Base-by-base conservation (phyloP, 2,888 invertebrate species). In the Macaria liturata region DNA sequence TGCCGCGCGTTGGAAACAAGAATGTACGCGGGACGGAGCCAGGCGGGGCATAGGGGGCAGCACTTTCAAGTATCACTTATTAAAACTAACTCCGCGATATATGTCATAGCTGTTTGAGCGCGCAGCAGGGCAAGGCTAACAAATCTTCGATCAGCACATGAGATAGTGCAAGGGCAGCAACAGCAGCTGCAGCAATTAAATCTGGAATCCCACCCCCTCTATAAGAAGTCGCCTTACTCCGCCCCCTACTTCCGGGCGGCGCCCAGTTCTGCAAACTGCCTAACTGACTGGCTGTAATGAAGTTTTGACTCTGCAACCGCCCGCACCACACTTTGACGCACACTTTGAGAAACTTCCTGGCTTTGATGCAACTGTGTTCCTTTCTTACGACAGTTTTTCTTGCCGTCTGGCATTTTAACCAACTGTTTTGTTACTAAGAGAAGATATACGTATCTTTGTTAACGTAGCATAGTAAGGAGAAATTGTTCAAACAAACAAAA, bases 241-340 rank as follows among this genome's bases (percentile, higher is more conserved):
- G 50, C 9, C 50, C 47, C 8, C 37, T 8, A 31, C 6, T 31
- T 54, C 59, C 54, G n/a, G n/a, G n/a, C n/a, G 47, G 47, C 47
- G 9, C 47, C 43, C 54, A 45, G 67, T 72, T 66, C 75, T 69
- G 74, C 81, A 76, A 83, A 80, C 81, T 81, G 81, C 78, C 77
- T 75, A 72, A 75, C 79, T 77, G 78, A 77, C 76, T 75, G 72
- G 69, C 70, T 76, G 76, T 79, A 82, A 81, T 78, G 75, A 81
- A 81, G 78, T 81, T 80, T 74, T 74, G 80, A 79, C 55, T 60
- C 55, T 45, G 48, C 55, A 49, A 68, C 66, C 71, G 68, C 62
- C 62, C 61, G 59, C 54, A 56, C 64, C 64, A 57, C 67, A 65
- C 67, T 68, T 66, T 67, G 69, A 71, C 70, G 61, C 62, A 65